Conservation (phyloP, 2,113 vertebrate species). For the Notarius quadriscutis region DNA sequence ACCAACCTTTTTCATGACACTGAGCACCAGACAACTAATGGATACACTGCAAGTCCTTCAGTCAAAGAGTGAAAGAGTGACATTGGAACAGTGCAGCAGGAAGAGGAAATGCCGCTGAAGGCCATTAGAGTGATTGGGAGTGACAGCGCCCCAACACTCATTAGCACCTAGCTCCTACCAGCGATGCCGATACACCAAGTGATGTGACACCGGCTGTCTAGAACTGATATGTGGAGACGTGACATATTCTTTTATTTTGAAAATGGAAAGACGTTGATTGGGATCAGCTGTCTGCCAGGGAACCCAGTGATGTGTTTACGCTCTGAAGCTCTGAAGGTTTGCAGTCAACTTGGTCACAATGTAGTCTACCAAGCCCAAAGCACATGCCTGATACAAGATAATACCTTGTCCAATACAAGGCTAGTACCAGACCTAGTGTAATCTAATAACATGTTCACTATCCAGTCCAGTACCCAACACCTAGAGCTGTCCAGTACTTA, state of each 20-base stretch:
- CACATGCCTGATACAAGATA: not conserved
- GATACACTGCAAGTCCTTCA: not conserved
- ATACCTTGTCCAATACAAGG: not conserved
- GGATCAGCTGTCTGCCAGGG: not conserved
- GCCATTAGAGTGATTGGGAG: conserved; percentile 14
- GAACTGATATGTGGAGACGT: not conserved
- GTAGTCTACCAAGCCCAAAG: not conserved
- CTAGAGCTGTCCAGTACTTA: too few species aligned
- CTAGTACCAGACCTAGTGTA: not conserved
- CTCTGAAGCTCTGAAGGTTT: not conserved
- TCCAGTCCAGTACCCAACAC: not conserved
- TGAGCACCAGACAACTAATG: not conserved
- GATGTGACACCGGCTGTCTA: not conserved
- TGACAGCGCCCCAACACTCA: conserved; percentile 15
- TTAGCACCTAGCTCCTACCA: not conserved
- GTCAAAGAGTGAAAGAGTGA: not conserved
- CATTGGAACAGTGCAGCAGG: not conserved
- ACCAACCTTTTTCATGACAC: not conserved
- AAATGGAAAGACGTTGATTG: not conserved
- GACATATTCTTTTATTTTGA: conserved; percentile 16
- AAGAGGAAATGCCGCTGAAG: not conserved
- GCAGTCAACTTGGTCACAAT: not conserved
- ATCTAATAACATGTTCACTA: not conserved
- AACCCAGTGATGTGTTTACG: not conserved
- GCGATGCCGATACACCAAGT: not conserved